Evolutionary conservation across 2,797 vertebrate genomes (phyloP), one percentile per base, ranked within the genome.

Genomic region (Rallus crepitans): DNA sequence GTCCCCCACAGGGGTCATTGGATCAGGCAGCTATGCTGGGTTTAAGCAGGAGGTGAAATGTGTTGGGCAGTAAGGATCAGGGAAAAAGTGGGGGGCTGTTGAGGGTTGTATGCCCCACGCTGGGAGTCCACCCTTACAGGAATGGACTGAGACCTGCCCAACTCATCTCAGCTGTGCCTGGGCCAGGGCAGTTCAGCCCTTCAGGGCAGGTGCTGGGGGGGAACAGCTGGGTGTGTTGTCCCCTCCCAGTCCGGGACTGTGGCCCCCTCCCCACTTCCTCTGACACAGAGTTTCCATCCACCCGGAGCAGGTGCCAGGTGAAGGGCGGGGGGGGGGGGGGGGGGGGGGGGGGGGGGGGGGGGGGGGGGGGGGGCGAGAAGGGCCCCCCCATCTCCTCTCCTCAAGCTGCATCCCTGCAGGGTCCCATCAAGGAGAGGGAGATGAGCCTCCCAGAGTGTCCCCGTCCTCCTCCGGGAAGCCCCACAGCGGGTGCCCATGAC

Each of bases 401-500:
- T 82, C 48, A 9, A 68, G 37, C 35, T 47, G 30, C 30, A 24
- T 40, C 47, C 30, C 39, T 56, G 25, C 45, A 65, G 33, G 45
- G 30, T 30, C 18, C 33, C 55, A 16, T 31, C 30, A 35, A 18
- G 20, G 56, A 66, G 68, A 63, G 15, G 37, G 37, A 9, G 37
- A 37, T 37, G 37, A 0, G 11, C 12, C n/a, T 39, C 47, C n/a
- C 30, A 1, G 20, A 39, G 30, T 1, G 13, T 30, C 33, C 63
- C 63, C 39, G 45, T 16, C 24, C 27, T 15, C 19, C 15, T 21
- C 17, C 21, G 2, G 0, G 24, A 47, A 55, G 48, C 13, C 33
- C 28, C 87, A 9, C 30, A 1, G 16, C 0, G 1, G 14, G 6
- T 25, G 50, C 45, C 35, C 52, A 7, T 1, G 3, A 8, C 47